Base-by-base conservation (phyloP, 2,797 vertebrate genomes). In the Synaphobranchus kaupii region DNA sequence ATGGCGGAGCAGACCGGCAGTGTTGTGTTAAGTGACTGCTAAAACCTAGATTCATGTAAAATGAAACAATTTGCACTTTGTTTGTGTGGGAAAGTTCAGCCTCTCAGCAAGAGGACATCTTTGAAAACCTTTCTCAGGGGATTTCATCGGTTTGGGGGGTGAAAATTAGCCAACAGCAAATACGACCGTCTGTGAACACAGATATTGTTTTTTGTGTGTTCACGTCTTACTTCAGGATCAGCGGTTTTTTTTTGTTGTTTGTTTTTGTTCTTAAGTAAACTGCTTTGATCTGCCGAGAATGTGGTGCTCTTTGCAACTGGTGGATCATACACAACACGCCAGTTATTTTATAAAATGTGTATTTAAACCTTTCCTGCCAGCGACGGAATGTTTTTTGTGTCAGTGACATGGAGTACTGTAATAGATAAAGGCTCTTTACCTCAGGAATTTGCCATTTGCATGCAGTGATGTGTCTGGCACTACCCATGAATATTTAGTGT, bases 401-500 rank as follows among this genome's bases (percentile, higher is more conserved):
- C 47, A 85, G 78, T 81, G 71, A 83, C 52, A 84, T 0, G 73
- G 83, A 28, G 17, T 90, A 44, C 87, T 87, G 85, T 83, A 84
- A 87, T 76, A 88, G 88, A 89, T 92, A 80, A 90, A 88, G 88
- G 83, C 83, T 90, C 90, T 91, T 82, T 80, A 87, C 44, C 82
- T 88, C 89, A 93, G 93, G 83, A 94, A 91, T 89, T 92, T 93
- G 90, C 89, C 91, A 95, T 94, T 95, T 93, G 94, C 93, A 94
- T 92, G 90, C 90, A 81, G 68, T 80, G 87, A 91, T 92, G 94
- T 93, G 92, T 89, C 91, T 93, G 91, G 94, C 95, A 97, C 96
- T 88, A 93, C 87, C 89, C 92, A 95, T 96, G 95, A 96, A 96
- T 96, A 94, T 94, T 95, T 95, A 95, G 95, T 93, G 95, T 94